phyloP scores from a whole-genome alignment of 2,113 vertebrate genomes.

The Toxotes chatareus region DNA sequence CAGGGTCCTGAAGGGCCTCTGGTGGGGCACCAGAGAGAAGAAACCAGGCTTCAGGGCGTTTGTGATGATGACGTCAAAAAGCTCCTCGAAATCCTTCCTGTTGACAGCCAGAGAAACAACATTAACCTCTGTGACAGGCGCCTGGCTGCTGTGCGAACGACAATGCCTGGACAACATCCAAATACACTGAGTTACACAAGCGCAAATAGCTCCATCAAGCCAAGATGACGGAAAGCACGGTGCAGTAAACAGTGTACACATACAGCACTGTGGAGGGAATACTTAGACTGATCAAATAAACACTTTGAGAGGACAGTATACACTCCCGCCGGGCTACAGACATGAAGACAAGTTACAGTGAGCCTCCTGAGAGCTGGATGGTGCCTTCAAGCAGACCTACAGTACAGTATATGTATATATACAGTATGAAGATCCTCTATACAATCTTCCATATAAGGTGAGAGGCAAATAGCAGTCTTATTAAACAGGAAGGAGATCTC shows the following conservation, averaged over 20 bases:
- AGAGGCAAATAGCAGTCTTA: background rate
- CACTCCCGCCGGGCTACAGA: background rate
- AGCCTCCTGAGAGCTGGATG: background rate
- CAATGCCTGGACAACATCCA: slow-evolving; percentile 37
- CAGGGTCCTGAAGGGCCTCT: slow-evolving; percentile 92
- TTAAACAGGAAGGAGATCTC: background rate
- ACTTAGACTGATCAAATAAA: slow-evolving; percentile 38
- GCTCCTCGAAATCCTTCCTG: slow-evolving; percentile 92
- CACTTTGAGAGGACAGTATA: slow-evolving; percentile 7
- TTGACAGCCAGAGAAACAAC: slow-evolving; percentile 54
- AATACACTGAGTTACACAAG: slow-evolving; percentile 12
- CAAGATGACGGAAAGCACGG: slow-evolving; percentile 31
- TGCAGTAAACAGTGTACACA: slow-evolving; percentile 24
- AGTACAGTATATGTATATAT: background rate
- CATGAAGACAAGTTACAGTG: background rate
- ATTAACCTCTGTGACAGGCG: slow-evolving; percentile 4
- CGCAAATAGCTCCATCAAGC: slow-evolving; percentile 8
- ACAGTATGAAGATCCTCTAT: background rate
- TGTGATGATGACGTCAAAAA: slow-evolving; percentile 95
- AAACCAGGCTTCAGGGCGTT: slow-evolving; percentile 98
- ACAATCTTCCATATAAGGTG: slow-evolving; percentile 16
- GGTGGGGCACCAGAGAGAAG: slow-evolving; percentile 92
- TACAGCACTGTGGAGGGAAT: background rate
- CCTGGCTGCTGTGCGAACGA: background rate
- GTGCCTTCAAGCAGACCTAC: background rate